Evolutionary conservation across 2,888 invertebrate genomes (phyloP).

Genomic region (Cotesia congregata): DNA sequence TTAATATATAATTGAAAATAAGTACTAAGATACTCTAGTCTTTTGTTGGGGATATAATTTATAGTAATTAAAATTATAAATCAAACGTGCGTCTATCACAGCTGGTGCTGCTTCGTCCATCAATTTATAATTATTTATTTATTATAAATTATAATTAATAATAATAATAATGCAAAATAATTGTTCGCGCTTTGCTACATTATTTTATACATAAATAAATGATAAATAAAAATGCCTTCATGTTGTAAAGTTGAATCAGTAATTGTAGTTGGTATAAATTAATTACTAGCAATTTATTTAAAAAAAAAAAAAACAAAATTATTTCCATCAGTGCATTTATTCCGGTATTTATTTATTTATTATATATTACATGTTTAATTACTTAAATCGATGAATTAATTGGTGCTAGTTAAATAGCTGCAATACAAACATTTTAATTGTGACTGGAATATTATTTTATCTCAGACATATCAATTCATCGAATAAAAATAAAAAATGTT

Average conservation of each 20-base stretch:
- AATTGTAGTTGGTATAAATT: background rate
- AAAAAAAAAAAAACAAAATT: background rate
- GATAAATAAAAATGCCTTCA: conserved; percentile 8
- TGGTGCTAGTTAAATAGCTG: conserved; percentile 22
- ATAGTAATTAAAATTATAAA: conserved; percentile 8
- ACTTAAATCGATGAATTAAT: background rate
- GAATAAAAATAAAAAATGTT: conserved; percentile 23
- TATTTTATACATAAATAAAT: conserved; percentile 5
- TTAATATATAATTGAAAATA: background rate
- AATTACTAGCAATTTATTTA: background rate
- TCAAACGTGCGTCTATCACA: conserved; percentile 28
- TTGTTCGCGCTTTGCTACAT: conserved; percentile 12
- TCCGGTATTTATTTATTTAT: background rate
- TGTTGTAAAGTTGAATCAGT: conserved; percentile 3
- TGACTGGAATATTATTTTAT: background rate
- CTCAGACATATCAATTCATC: conserved; percentile 39
- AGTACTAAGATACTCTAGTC: conserved; percentile 31
- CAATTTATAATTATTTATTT: conserved; percentile 18
- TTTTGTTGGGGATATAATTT: conserved; percentile 22
- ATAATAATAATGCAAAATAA: background rate
- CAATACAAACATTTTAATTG: background rate
- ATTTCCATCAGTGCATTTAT: background rate
- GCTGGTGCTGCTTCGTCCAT: conserved; percentile 32
- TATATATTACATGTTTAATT: background rate
- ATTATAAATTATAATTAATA: conserved; percentile 1